Evolutionary conservation across 2,113 vertebrate species (phyloP), one percentile per base, ranked within the genome.

Genomic region (Sylvicapra grimmia): DNA sequence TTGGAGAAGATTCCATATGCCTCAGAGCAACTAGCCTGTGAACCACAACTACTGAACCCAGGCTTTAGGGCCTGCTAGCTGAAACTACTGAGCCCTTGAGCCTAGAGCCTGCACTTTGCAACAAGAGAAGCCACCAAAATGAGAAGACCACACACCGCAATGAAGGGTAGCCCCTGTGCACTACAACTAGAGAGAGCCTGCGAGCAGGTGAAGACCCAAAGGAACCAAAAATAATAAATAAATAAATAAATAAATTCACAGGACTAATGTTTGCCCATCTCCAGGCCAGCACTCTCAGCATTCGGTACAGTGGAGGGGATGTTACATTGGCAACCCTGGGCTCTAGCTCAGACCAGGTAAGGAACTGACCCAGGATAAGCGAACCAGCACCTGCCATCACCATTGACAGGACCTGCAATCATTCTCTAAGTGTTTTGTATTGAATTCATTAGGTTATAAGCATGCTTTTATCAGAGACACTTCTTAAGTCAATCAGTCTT

Each of bases 371-470:
- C 40, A 13, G 33, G 56, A 36, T 15, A 91, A 93, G 47, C 31
- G 14, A 65, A 40, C 25, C 65, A 79, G 59, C 33, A 29, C 33
- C 53, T 54, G 29, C 72, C 36, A 2, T 23, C 27, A 25, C 33
- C 63, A 77, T 27, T 54, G 47, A 58, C 13, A 53, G 75, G 47
- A 90, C 8, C 75, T 87, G 12, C 8, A 36, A 40, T 33, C 21
- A 12, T 86, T 82, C 94, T 82, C 68, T 36, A 72, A 75, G 47
- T 88, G 58, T 59, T 86, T 85, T 59, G 10, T 80, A 27, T 53
- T 86, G 51, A 96, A 31, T 91, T 79, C 29, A 61, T 54, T 80
- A 44, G 11, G 5, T 36, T 77, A 86, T 63, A 47, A 56, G 63
- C 3, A 27, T 85, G 7, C 3, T 56, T 91, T 94, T 65, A 29